Percentiles rank a stretch among this genome's conserved stretches.
phyloP scores from a whole-genome alignment of 2,797 vertebrate species.

The Epinephelus malabaricus region DNA sequence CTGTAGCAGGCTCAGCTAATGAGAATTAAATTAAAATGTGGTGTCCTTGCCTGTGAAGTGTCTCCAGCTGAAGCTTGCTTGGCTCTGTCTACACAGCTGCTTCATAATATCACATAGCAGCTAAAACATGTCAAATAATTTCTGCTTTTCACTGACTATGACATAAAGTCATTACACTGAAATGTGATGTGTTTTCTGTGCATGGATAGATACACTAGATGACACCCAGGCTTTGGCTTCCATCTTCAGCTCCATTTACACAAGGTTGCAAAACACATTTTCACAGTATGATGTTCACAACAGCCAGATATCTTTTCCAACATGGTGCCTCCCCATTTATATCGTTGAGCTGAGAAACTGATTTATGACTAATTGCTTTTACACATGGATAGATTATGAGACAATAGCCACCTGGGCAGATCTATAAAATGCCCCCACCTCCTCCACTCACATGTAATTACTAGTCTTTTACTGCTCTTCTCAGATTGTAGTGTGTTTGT shows the following conservation, averaged over 20 bases:
- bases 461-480: too few relatives aligned
- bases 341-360: background rate
- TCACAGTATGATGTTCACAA: background rate
- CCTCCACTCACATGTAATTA: too few relatives aligned
- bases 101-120: background rate
- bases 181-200: background rate
- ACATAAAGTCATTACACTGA: background rate
- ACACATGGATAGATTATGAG: background rate
- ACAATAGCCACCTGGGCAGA: too few relatives aligned
- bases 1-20: constrained; percentile 72
- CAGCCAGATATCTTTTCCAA: background rate
- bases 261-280: background rate
- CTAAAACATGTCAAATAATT: background rate
- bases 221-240: background rate
- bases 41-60: constrained; percentile 67
- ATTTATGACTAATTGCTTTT: background rate
- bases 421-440: too few relatives aligned
- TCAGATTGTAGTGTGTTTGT: too few relatives aligned
- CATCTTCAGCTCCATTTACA: background rate
- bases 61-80: constrained; percentile 48
- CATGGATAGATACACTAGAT: too few relatives aligned
- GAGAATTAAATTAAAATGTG: constrained; percentile 79
- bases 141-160: background rate
- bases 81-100: constrained; percentile 8
- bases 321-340: background rate